Evolutionary conservation across 2,888 invertebrate genomes (phyloP), one percentile per base, ranked within the genome.

Genomic region (Drosophila crucigera): DNA sequence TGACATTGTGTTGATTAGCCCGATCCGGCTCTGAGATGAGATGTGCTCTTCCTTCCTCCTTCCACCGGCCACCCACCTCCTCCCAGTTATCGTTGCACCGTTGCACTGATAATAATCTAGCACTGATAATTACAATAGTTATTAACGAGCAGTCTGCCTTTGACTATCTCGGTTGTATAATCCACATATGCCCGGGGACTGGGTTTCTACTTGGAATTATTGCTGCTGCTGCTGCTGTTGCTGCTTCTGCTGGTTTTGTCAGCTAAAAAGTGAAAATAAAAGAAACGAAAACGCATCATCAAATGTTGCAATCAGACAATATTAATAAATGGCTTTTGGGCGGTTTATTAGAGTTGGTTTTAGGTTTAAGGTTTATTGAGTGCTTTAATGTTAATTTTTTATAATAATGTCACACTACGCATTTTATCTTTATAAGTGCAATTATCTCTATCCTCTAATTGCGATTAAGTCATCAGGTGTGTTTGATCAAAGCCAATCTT

Each of bases 61-160:
- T 47, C 50, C 64, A 19, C 25, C 47, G 22, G 53, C 71, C 69
- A 37, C 22, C 14, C 39, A 16, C 16, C 35, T 28, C 47, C 55
- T 56, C 31, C 11, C n/a, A 69, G 71, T 78, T 66, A 71, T 77
- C 68, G 73, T 35, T 73, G 73, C 72, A 68, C 61, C 70, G 82
- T 31, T 68, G 70, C 76, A 72, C 78, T 82, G 89, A 85, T 85
- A 78, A 76, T 84, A 79, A 82, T 78, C 79, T 63, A 72, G 65
- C 72, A 68, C 87, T 85, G 82, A 85, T 89, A 86, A 85, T 84
- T 84, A 76, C 70, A 64, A 66, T 61, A 59, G 65, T 43, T 50
- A 60, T 75, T 75, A 74, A 69, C 75, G 69, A 70, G 58, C 58
- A 60, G 77, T 54, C 72, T 55, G 59, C 55, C 55, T 39, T 33